These are phyloP conservation scores for Oceanites oceanicus DNA, from an alignment of 2,113 vertebrate species.

Conservation along the genomic window DNA sequence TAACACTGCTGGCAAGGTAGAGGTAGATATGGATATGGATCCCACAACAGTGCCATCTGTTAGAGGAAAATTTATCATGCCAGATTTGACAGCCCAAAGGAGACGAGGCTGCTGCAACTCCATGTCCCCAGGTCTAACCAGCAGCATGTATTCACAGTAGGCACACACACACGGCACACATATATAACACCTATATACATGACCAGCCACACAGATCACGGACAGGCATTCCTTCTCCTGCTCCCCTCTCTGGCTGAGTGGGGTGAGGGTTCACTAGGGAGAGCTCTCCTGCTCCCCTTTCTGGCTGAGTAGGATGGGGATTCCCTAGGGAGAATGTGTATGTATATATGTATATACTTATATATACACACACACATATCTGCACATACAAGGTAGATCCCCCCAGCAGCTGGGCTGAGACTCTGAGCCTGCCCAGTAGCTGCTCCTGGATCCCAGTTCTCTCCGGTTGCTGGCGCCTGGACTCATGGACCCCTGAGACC, in stretches of 20 bases:
- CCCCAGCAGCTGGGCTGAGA: neutral
- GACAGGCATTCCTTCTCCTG: neutral
- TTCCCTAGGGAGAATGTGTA: neutral
- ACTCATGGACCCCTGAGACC: neutral
- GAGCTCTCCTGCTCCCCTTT: neutral
- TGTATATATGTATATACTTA: no score
- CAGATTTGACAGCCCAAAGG: neutral
- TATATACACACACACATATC: neutral
- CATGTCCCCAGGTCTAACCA: neutral
- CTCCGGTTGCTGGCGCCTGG: neutral
- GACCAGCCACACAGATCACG: neutral
- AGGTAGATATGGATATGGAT: neutral
- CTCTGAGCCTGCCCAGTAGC: neutral
- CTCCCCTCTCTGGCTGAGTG: neutral
- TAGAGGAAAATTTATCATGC: neutral
- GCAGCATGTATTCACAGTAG: neutral
- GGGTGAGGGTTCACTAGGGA: neutral
- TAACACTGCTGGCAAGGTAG: neutral
- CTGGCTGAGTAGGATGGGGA: neutral
- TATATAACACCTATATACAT: neutral
- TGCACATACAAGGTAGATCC: neutral
- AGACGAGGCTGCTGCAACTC: neutral
- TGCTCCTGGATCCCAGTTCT: neutral
- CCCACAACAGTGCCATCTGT: neutral
- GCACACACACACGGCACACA: accelerated